These are phyloP conservation scores for Eunapius fragilis DNA, from an alignment of 37 sponge, comb jelly and placozoan genomes.

Conservation along the genomic window DNA sequence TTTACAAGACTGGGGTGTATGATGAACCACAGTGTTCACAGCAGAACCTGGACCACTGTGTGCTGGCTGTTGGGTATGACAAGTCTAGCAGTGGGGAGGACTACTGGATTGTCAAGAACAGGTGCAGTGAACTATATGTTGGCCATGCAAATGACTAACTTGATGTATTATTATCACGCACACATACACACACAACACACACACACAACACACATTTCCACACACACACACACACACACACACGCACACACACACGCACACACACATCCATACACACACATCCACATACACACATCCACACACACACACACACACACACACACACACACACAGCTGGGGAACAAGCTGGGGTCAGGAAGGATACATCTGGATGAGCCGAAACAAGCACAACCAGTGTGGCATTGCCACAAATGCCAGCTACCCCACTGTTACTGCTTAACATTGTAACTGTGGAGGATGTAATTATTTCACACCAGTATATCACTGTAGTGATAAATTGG, in stretches of 20 bases:
- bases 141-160: no score
- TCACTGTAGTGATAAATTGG: no score
- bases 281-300: no score
- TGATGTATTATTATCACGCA: not conserved
- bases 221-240: no score
- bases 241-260: not conserved
- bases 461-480: no score
- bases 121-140: slow-evolving; percentile 65
- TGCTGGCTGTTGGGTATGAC: slow-evolving; percentile 92
- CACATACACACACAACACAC: no score
- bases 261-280: no score
- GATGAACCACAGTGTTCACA: slow-evolving; percentile 51
- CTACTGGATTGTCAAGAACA: slow-evolving; percentile 95
- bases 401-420: slow-evolving; percentile 39
- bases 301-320: no score
- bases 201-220: no score
- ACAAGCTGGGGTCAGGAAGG: slow-evolving; percentile 45
- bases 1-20: not conserved
- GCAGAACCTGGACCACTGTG: slow-evolving; percentile 87
- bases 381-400: slow-evolving; percentile 55
- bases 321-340: slow-evolving; percentile 37
- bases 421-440: slow-evolving; percentile 21
- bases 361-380: slow-evolving; percentile 50
- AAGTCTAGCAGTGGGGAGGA: slow-evolving; percentile 34
- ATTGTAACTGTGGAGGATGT: not conserved